A percentile compares a stretch with the other conserved stretches of the same genome.
phyloP scores from a whole-genome alignment of 1,140 invertebrate species.

The Monomorium pharaonis region DNA sequence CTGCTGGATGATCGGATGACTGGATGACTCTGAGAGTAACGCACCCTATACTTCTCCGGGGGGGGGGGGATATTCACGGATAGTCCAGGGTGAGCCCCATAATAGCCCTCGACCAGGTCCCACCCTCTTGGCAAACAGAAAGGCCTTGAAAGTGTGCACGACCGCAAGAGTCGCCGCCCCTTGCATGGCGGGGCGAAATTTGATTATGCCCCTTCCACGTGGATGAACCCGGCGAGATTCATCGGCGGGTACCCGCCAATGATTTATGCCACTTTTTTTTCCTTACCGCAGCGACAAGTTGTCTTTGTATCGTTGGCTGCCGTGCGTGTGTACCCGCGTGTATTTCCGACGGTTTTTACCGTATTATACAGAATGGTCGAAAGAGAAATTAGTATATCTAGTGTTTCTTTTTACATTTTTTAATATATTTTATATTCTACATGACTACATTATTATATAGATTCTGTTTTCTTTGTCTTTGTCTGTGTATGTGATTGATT shows the following conservation, averaged over 20 bases:
- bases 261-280: slow-evolving; percentile 64
- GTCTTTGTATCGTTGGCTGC: slow-evolving; percentile 57
- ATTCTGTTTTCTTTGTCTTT: background rate
- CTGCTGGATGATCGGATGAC: slow-evolving; percentile 57
- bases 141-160: slow-evolving; percentile 70
- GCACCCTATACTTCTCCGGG: background rate
- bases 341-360: slow-evolving; percentile 18
- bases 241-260: slow-evolving; percentile 65
- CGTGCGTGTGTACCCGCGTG: slow-evolving; percentile 11
- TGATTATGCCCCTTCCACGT: slow-evolving; percentile 75
- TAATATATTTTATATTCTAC: background rate
- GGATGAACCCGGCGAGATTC: slow-evolving; percentile 69
- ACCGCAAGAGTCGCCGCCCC: slow-evolving; percentile 74
- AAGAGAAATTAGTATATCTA: background rate
- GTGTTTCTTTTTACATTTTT: background rate
- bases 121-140: slow-evolving; percentile 71
- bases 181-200: slow-evolving; percentile 74
- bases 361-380: background rate
- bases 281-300: slow-evolving; percentile 67
- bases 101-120: slow-evolving; percentile 73
- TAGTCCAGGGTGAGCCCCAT: slow-evolving; percentile 67
- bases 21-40: slow-evolving; percentile 38
- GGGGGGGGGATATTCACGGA: slow-evolving; percentile 24
- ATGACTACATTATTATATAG: background rate
- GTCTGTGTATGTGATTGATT: background rate